These are phyloP conservation scores for Perca flavescens DNA, from an alignment of 2,113 vertebrate species.

Conservation along the genomic window DNA sequence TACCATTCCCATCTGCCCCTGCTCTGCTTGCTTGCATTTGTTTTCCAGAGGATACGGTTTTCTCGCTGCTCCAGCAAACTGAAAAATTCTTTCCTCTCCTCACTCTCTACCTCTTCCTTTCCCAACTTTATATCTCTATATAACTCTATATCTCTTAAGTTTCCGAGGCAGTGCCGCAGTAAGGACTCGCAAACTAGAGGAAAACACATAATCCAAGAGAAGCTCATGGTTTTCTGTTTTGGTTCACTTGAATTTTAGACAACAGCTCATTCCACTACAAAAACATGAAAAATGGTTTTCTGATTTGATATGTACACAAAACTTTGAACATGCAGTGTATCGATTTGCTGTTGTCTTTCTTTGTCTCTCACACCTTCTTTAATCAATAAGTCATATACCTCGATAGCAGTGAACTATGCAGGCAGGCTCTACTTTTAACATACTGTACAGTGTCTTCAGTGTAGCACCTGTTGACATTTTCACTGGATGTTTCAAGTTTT, in stretches of 20 bases:
- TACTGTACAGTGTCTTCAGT: background rate
- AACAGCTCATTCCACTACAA: background rate
- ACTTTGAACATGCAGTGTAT: conserved; percentile 15
- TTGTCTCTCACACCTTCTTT: conserved; percentile 13
- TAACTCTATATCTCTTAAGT: conserved; percentile 19
- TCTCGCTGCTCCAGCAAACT: conserved; percentile 51
- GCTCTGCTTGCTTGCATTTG: conserved; percentile 47
- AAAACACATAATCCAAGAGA: conserved; percentile 28
- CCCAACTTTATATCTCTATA: conserved; percentile 4
- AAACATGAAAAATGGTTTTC: background rate
- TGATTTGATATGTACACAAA: conserved; percentile 32
- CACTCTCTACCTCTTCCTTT: conserved; percentile 3
- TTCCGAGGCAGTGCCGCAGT: conserved; percentile 24
- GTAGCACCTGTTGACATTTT: conserved; percentile 44
- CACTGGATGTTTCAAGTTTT: conserved; percentile 38
- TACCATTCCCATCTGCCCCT: conserved; percentile 27
- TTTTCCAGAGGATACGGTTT: conserved; percentile 47
- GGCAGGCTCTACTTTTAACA: conserved; percentile 3
- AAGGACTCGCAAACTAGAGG: conserved; percentile 24
- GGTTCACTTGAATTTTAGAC: conserved; percentile 41
- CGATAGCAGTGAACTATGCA: conserved; percentile 8
- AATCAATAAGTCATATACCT: conserved; percentile 10
- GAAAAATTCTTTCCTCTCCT: conserved; percentile 45
- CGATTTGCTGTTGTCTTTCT: conserved; percentile 26
- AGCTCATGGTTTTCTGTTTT: conserved; percentile 32